Evolutionary conservation across 64 coral and sea anemone species (phyloP).

Genomic region (Actinia equina): DNA sequence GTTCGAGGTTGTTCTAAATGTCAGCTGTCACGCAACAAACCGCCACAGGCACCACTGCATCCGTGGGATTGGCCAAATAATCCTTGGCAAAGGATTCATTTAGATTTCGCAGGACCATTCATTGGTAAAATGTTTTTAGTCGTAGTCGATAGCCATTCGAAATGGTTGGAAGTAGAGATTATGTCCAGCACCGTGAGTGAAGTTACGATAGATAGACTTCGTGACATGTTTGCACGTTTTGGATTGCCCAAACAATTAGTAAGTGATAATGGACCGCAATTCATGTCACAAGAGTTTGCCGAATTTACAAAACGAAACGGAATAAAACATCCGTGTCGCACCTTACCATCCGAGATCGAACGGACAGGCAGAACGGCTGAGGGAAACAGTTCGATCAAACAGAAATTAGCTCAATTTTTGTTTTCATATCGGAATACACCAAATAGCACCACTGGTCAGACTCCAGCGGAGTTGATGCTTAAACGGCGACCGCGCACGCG

Average conservation of each 20-base stretch:
- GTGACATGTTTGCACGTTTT: too few species aligned
- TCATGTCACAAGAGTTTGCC: too few species aligned
- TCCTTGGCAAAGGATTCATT: slow-evolving; percentile 37
- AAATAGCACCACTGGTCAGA: slow-evolving; percentile 31
- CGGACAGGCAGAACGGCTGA: neutral
- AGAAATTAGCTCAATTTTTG: slow-evolving; percentile 32
- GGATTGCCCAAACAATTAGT: too few species aligned
- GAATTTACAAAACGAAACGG: too few species aligned
- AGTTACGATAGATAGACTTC: neutral
- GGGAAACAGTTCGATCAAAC: slow-evolving; percentile 11
- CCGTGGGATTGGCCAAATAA: neutral
- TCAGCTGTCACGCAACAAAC: slow-evolving; percentile 31
- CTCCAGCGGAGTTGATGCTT: neutral
- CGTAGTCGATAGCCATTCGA: slow-evolving; percentile 22
- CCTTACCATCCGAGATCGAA: neutral
- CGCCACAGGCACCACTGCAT: slow-evolving; percentile 50
- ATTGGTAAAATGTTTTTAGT: slow-evolving; percentile 19
- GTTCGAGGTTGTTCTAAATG: slow-evolving; percentile 3
- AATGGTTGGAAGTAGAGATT: slow-evolving; percentile 24
- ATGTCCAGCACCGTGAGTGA: neutral
- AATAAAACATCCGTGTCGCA: neutral
- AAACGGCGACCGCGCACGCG: too few species aligned
- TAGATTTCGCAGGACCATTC: slow-evolving; percentile 54
- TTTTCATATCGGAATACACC: slow-evolving; percentile 4
- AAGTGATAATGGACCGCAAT: too few species aligned